Conservation (phyloP, 2,888 invertebrate genomes). For the Neoascia interrupta region DNA sequence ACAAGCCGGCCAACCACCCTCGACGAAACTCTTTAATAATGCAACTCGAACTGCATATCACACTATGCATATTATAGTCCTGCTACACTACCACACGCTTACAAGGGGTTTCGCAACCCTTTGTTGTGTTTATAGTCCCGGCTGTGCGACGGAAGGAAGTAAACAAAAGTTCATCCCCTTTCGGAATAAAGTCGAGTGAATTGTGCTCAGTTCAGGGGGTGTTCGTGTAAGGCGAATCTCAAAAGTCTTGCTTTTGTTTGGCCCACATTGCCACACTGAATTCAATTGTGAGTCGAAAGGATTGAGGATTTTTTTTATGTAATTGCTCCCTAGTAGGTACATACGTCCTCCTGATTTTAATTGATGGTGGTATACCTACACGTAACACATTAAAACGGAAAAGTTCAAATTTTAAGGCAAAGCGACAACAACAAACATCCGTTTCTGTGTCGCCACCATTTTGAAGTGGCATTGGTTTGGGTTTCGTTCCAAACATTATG, state of each 20-base stretch:
- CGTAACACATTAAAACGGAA: slow-evolving; percentile 45
- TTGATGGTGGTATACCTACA: slow-evolving; percentile 45
- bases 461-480: not conserved
- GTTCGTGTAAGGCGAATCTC: not conserved
- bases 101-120: slow-evolving; percentile 19
- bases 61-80: slow-evolving; percentile 30
- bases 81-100: slow-evolving; percentile 13
- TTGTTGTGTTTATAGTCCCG: slow-evolving; percentile 50
- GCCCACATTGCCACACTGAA: slow-evolving; percentile 53
- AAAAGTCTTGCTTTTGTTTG: slow-evolving; percentile 30
- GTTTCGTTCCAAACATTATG: not conserved
- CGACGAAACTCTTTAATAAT: slow-evolving; percentile 44
- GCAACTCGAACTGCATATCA: slow-evolving; percentile 47
- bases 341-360: slow-evolving; percentile 17
- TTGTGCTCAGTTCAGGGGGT: too few species aligned
- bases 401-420: slow-evolving; percentile 46
- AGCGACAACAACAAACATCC: slow-evolving; percentile 46
- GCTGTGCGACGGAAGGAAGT: slow-evolving; percentile 61
- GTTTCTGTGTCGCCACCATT: slow-evolving; percentile 43
- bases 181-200: slow-evolving; percentile 47
- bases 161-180: slow-evolving; percentile 65
- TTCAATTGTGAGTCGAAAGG: slow-evolving; percentile 43
- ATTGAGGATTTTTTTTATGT: slow-evolving; percentile 24
- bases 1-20: slow-evolving; percentile 24
- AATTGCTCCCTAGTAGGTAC: not conserved